phyloP scores from a whole-genome alignment of 2,797 vertebrate species.

The Prunella strophiata region DNA sequence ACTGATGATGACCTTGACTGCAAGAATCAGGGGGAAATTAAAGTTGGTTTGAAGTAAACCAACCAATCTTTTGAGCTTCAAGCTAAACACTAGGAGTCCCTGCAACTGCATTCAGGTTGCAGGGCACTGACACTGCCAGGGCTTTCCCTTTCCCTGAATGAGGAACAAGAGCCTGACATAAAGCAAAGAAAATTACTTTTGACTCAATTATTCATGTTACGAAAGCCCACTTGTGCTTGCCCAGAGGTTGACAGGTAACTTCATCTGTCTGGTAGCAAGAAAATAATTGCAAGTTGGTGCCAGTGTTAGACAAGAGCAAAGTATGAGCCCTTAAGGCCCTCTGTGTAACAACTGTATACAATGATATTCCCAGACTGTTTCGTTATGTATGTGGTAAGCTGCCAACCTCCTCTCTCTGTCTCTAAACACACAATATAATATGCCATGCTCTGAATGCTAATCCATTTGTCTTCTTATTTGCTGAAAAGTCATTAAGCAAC shows the following conservation, averaged over 20 bases:
- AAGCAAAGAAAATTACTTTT: constrained; percentile 11
- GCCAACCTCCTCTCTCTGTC: neutral
- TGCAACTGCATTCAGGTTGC: neutral
- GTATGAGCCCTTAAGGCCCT: constrained; percentile 15
- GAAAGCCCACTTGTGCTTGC: constrained; percentile 10
- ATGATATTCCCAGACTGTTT: neutral
- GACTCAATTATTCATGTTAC: neutral
- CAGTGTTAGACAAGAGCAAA: constrained; percentile 2
- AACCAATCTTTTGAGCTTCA: neutral
- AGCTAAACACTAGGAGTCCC: neutral
- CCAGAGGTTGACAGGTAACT: constrained; percentile 24
- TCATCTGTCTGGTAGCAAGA: constrained; percentile 1
- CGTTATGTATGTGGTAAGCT: neutral
- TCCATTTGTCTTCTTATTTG: neutral
- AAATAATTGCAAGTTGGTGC: constrained; percentile 32
- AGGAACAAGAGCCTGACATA: neutral
- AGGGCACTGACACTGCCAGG: neutral
- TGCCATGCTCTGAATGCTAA: neutral
- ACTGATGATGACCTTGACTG: neutral
- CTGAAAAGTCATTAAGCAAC: neutral
- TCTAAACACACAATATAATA: neutral
- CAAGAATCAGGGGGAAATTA: neutral
- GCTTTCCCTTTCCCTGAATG: neutral
- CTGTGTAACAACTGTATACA: neutral
- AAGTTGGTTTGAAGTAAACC: neutral